Base-by-base conservation (phyloP, 2,797 vertebrate species). In the Gallirallus australis region DNA sequence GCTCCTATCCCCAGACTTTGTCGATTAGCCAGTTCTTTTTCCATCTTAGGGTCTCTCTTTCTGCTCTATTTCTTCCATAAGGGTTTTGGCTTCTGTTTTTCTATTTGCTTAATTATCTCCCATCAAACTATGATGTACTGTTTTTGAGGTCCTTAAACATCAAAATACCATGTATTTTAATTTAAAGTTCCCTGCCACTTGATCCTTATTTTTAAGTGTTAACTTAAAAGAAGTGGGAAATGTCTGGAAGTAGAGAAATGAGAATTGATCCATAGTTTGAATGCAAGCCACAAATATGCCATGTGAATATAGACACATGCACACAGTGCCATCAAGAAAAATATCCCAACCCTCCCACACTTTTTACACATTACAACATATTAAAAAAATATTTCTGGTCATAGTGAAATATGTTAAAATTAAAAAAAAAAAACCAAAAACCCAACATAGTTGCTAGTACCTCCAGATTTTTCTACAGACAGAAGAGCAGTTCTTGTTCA, bases 191-290 rank as follows among this genome's bases (percentile, higher is more conserved):
- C 42, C 45, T 80, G 86, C 63, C 79, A 76, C 66, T 93, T 96
- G 61, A 90, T 72, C 42, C 40, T 42, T 83, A 11, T 92, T 93
- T 88, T 89, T n/a, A 73, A 82, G 45, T 70, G 65, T n/a, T 73
- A 90, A 75, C 56, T 85, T 63, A 71, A 79, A 90, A 79, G 63
- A 94, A 90, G 60, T 15, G 30, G 60, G 40, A 89, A 94, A 91
- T 33, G 70, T 91, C 89, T 96, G 15, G 3, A 95, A 90, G 45
- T 5, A 65, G 48, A 79, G 80, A 93, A 94, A 93, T 25, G 35
- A 94, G 73, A 95, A 91, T 27, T 86, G 95, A 94, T 95, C 93
- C 92, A 92, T 91, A 88, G 87, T 88, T 97, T 96, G 89, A 96
- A 95, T 91, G 59, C 82, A 82, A 96, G 95, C 94, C 95, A 95